Percentiles rank a stretch among this genome's conserved stretches.
Conservation (phyloP, 64 coral and sea anemone genomes). For the Astreopora myriophthalma region DNA sequence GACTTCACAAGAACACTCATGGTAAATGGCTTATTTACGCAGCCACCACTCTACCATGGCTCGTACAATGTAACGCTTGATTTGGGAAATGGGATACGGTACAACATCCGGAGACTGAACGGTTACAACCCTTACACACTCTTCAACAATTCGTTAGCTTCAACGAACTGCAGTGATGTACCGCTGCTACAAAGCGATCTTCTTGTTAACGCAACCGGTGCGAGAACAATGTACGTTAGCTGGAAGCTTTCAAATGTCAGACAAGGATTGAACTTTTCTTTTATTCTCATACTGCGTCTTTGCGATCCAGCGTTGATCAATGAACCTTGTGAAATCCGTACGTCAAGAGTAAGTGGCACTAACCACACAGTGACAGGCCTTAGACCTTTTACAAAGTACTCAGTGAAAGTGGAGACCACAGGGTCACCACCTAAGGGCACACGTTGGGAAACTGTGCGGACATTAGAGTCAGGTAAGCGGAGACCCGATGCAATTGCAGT, state of each 20-base stretch:
- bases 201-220: not conserved
- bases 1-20: conserved; percentile 12
- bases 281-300: conserved; percentile 14
- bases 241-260: conserved; percentile 62
- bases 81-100: conserved; percentile 24
- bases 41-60: conserved; percentile 22
- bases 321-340: conserved; percentile 42
- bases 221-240: not conserved
- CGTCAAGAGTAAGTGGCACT: conserved; percentile 19
- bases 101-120: conserved; percentile 31
- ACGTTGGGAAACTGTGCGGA: conserved; percentile 36
- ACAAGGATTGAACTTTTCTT: conserved; percentile 59
- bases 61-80: conserved; percentile 20
- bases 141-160: conserved; percentile 56
- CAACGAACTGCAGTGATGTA: conserved; percentile 45
- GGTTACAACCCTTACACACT: conserved; percentile 58
- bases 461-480: conserved; percentile 60
- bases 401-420: conserved; percentile 21
- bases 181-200: conserved; percentile 43
- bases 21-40: conserved; percentile 21
- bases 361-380: conserved; percentile 48
- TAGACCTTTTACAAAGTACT: conserved; percentile 55
- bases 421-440: conserved; percentile 12
- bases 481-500: too few species aligned
- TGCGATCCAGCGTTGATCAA: conserved; percentile 48